Conservation (phyloP, 2,113 vertebrate species). For the Erythrolamprus reginae region DNA sequence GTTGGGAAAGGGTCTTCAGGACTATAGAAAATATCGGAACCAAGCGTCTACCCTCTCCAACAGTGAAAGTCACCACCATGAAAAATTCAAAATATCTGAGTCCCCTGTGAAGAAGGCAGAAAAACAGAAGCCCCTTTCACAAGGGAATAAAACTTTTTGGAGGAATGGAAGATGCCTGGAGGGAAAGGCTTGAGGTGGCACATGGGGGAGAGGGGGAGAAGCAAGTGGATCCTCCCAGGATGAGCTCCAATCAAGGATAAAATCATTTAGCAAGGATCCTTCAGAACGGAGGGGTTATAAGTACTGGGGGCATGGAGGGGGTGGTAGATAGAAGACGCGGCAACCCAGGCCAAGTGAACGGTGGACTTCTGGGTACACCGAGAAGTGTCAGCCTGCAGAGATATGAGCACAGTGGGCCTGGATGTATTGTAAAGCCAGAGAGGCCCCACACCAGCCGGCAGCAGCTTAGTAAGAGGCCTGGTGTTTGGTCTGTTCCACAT, state of each 20-base stretch:
- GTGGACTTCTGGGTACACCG: not conserved
- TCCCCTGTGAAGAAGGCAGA: not conserved
- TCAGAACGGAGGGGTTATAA: not conserved
- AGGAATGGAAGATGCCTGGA: not conserved
- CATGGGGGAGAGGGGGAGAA: not conserved
- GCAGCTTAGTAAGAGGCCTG: constrained; percentile 85
- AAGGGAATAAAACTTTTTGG: not conserved
- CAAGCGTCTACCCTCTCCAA: not conserved
- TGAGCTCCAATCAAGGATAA: not conserved
- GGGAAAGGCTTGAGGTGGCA: not conserved
- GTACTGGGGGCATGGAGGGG: not conserved
- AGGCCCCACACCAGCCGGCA: constrained; percentile 62
- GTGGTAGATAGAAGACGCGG: not conserved
- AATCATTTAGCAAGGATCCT: not conserved
- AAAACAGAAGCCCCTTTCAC: not conserved
- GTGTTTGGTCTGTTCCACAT: constrained; percentile 86
- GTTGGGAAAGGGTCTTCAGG: not conserved
- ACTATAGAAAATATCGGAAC: not conserved
- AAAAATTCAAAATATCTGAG: not conserved
- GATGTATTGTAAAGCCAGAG: constrained; percentile 36
- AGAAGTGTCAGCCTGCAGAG: not conserved
- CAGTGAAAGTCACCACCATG: not conserved
- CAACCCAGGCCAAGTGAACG: not conserved
- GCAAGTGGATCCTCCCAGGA: not conserved
- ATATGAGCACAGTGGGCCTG: not conserved